phyloP scores from a whole-genome alignment of 2,113 vertebrate genomes.

The Pseudolaguvia tuberculata region DNA sequence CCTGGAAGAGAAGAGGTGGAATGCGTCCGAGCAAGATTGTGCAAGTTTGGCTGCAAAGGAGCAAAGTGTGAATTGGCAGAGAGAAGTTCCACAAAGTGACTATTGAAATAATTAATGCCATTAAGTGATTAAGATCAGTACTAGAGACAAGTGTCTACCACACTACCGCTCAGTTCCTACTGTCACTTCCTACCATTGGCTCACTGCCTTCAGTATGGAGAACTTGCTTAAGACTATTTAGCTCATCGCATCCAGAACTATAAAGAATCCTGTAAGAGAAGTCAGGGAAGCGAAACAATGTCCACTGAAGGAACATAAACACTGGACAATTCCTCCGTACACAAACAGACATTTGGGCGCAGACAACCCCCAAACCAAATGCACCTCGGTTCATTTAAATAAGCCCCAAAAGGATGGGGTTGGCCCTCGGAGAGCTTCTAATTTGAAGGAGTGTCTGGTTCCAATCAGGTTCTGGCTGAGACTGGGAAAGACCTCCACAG shows the following conservation, averaged over 20 bases:
- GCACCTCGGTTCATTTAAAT: constrained; percentile 8
- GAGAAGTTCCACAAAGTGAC: background rate
- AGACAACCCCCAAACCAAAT: background rate
- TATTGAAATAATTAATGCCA: no score
- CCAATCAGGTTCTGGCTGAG: constrained; percentile 52
- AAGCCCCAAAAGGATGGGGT: constrained; percentile 16
- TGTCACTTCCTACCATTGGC: background rate
- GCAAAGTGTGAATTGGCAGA: constrained; percentile 31
- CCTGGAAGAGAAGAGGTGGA: constrained; percentile 79
- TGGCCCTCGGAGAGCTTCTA: background rate
- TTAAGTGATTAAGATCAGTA: background rate
- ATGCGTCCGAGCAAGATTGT: constrained; percentile 66
- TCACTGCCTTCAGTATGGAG: background rate
- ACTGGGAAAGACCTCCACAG: constrained; percentile 48
- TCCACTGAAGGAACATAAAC: constrained; percentile 16
- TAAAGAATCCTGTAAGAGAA: constrained; percentile 18
- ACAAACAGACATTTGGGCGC: constrained; percentile 21
- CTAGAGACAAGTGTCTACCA: background rate
- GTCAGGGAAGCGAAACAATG: constrained; percentile 4
- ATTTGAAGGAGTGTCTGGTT: constrained; percentile 47
- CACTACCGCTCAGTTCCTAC: background rate
- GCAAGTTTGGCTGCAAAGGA: constrained; percentile 70
- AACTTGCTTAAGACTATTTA: constrained; percentile 4
- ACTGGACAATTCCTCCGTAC: constrained; percentile 9
- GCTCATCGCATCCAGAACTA: background rate